These are phyloP conservation scores for Lochmaea capreae DNA, from an alignment of 2,888 invertebrate species.

Conservation along the genomic window DNA sequence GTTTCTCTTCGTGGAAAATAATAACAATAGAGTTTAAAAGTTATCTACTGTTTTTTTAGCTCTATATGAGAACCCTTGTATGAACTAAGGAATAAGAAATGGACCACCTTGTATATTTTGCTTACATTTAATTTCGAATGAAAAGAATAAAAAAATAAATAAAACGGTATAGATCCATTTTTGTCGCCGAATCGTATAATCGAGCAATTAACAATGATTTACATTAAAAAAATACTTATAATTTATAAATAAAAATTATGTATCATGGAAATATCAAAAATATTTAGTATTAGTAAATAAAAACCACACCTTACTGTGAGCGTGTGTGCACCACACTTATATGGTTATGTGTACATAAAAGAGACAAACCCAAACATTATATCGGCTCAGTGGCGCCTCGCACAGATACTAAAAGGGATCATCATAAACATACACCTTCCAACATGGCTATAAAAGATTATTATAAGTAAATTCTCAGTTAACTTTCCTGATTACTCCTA, in stretches of 20 bases:
- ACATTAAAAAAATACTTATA: background rate
- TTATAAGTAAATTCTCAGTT: too few relatives aligned
- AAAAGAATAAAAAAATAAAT: background rate
- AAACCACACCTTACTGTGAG: conserved; percentile 42
- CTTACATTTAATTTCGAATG: too few relatives aligned
- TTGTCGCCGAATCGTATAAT: background rate
- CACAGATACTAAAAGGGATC: background rate
- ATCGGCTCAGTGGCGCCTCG: conserved; percentile 19
- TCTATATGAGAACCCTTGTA: too few relatives aligned
- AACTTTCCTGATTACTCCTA: too few relatives aligned
- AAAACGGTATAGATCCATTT: background rate
- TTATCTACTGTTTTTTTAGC: too few relatives aligned
- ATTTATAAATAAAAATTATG: conserved; percentile 23
- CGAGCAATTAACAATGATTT: conserved; percentile 6
- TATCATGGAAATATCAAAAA: conserved; percentile 36
- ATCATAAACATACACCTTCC: too few relatives aligned
- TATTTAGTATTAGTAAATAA: conserved; percentile 42
- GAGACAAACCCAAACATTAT: conserved; percentile 46
- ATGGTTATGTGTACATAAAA: conserved; percentile 45
- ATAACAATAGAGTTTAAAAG: too few relatives aligned
- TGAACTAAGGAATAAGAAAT: too few relatives aligned
- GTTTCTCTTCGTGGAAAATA: too few relatives aligned
- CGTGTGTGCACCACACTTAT: conserved; percentile 51
- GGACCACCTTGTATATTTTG: too few relatives aligned
- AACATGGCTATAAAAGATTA: too few relatives aligned